phyloP scores from a whole-genome alignment of 1,140 invertebrate species.

The Lamellibrachia luymesi region DNA sequence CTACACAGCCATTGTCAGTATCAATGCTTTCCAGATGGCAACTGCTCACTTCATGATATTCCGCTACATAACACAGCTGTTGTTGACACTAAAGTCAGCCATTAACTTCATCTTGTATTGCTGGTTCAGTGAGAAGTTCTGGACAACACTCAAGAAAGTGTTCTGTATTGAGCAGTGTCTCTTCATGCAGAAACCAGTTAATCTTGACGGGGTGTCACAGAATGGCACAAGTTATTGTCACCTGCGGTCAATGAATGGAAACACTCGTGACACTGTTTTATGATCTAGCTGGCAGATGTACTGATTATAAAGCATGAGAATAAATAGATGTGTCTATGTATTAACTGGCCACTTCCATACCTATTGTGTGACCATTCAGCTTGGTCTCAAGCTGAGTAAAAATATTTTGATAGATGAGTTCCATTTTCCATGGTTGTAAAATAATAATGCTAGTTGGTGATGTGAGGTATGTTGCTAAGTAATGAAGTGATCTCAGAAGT shows the following conservation, averaged over 20 bases:
- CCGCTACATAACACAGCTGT: slow-evolving; percentile 60
- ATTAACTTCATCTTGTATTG: slow-evolving; percentile 76
- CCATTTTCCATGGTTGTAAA: background rate
- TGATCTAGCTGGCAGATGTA: background rate
- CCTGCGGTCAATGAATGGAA: background rate
- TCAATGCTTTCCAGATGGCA: slow-evolving; percentile 45
- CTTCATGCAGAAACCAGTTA: background rate
- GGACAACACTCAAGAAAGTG: slow-evolving; percentile 69
- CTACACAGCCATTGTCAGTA: slow-evolving; percentile 62
- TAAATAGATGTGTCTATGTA: background rate
- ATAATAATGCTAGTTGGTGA: background rate
- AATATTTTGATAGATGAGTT: background rate
- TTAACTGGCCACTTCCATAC: background rate
- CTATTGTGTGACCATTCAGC: background rate
- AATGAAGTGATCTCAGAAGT: background rate
- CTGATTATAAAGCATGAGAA: background rate
- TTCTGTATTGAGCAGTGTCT: slow-evolving; percentile 58
- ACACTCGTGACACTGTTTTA: background rate
- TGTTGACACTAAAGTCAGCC: slow-evolving; percentile 69
- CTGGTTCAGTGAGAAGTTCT: slow-evolving; percentile 74
- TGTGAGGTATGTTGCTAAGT: background rate
- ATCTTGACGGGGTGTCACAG: background rate
- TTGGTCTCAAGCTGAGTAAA: background rate
- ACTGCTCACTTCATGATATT: slow-evolving; percentile 19
- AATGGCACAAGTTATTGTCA: slow-evolving; percentile 1